Percentiles rank a stretch among this genome's conserved stretches.
Conservation (phyloP, 2,888 invertebrate species). For the Poecilus cupreus region DNA sequence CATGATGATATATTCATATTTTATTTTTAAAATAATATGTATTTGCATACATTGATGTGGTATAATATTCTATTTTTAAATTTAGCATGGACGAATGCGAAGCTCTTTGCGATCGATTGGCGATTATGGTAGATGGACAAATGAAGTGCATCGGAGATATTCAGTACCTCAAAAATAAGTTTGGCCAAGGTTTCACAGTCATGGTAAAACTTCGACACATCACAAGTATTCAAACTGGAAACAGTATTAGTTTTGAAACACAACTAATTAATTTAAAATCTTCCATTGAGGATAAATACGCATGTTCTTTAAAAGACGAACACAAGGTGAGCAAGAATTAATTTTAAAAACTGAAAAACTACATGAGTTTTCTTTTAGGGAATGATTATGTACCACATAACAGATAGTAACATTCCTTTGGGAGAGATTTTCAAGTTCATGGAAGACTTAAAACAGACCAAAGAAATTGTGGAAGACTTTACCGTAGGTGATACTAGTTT, state of each 20-base stretch:
- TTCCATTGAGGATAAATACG: constrained; percentile 55
- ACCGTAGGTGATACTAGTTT: constrained; percentile 86
- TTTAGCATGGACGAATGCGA: constrained; percentile 90
- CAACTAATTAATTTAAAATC: constrained; percentile 27
- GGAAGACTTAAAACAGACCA: constrained; percentile 73
- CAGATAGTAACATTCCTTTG: constrained; percentile 78
- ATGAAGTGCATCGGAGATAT: constrained; percentile 85
- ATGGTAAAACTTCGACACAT: constrained; percentile 66
- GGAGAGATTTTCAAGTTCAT: constrained; percentile 82
- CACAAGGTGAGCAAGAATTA: no score
- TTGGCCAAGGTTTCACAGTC: constrained; percentile 75
- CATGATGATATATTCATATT: no score
- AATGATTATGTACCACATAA: constrained; percentile 82
- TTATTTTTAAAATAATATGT: no score
- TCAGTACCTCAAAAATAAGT: constrained; percentile 85
- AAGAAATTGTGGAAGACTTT: constrained; percentile 81
- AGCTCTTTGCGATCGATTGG: constrained; percentile 83
- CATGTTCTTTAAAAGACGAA: constrained; percentile 67
- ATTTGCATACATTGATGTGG: no score
- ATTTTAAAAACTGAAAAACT: no score
- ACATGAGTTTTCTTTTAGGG: constrained; percentile 76
- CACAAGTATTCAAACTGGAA: constrained; percentile 20
- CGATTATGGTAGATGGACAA: constrained; percentile 88
- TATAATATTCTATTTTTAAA: no score
- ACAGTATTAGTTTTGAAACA: constrained; percentile 1